Base-by-base conservation (phyloP, 2,797 vertebrate species). In the Enteromius anoplus region DNA sequence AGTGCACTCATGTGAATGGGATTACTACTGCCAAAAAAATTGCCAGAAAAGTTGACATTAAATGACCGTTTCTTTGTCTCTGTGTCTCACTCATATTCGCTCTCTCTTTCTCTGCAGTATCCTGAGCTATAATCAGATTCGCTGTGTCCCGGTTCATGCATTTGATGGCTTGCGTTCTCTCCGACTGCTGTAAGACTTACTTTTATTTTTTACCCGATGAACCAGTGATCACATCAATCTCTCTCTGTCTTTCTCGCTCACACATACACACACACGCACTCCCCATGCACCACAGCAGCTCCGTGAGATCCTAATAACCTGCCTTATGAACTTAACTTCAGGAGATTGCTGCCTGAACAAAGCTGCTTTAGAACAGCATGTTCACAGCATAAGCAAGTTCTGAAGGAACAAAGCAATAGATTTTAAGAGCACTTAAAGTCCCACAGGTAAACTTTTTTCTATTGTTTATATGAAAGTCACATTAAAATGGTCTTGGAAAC, bases 121-220 rank as follows among this genome's bases (percentile, higher is more conserved):
- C 93, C 91, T 99, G 93, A 99, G 98, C 88, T 99, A 99, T 89
- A 99, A 99, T 89, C 93, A 96, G 84, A 97, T 99, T 12, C 95
- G 96, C n/a, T 99, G 98, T 92, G 95, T 99, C 85, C 98, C 97
- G 0, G 88, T 96, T 75, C 96, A 97, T 0, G 96, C 98, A 7
- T 99, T 99, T 86, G 91, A 94, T 0, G 97, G 98, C 3, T 96
- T 99, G 78, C 95, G 95, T 70, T 96, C 97, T 0, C 96, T 99
- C 49, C 95, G 98, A 26, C 96, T 99, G 87, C 94, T 99, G 98
- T 99, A 92, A 98, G 98, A 97, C 82, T 7, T 66, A 69, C 79
- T 86, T 85, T 88, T 82, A 81, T 81, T 83, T 87, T 91, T 88
- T 64, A 90, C 91, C 92, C 90, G 58, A 55, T 66, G 80, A 42